Conservation (phyloP, 1,140 invertebrate genomes). For the Argopecten irradians region DNA sequence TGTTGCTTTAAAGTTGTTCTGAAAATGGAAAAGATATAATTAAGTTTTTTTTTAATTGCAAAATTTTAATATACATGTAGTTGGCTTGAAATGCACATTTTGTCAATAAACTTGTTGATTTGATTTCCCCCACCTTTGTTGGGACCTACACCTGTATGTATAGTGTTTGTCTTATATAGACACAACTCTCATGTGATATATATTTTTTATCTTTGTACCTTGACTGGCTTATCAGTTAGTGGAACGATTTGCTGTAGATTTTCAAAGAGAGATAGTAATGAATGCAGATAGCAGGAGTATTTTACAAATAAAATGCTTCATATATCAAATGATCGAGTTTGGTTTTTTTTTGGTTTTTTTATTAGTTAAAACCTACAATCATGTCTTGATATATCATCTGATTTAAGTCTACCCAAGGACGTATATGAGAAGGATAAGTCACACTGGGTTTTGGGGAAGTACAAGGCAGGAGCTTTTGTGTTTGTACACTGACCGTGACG, state of each 20-base stretch:
- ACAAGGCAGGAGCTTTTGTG: too few species aligned
- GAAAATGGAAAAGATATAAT: too few species aligned
- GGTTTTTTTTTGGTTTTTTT: not conserved
- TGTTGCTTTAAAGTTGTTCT: too few species aligned
- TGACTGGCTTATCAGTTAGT: not conserved
- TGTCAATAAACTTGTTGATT: not conserved
- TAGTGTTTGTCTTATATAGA: not conserved
- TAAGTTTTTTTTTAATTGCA: too few species aligned
- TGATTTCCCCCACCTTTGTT: not conserved
- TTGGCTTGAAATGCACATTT: not conserved
- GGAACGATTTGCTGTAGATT: slow-evolving; percentile 10
- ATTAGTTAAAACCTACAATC: too few species aligned
- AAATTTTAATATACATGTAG: not conserved
- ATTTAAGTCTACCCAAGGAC: too few species aligned
- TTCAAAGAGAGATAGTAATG: not conserved
- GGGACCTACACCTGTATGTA: not conserved
- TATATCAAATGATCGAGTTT: not conserved
- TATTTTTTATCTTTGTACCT: slow-evolving; percentile 23
- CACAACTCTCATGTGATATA: not conserved
- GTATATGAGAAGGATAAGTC: too few species aligned
- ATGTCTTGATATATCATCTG: too few species aligned
- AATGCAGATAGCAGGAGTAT: not conserved
- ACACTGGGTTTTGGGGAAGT: too few species aligned
- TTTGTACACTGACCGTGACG: too few species aligned
- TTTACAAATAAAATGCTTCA: slow-evolving; percentile 4